phyloP scores from a whole-genome alignment of 2,888 invertebrate species.

The Incurvaria masculella region DNA sequence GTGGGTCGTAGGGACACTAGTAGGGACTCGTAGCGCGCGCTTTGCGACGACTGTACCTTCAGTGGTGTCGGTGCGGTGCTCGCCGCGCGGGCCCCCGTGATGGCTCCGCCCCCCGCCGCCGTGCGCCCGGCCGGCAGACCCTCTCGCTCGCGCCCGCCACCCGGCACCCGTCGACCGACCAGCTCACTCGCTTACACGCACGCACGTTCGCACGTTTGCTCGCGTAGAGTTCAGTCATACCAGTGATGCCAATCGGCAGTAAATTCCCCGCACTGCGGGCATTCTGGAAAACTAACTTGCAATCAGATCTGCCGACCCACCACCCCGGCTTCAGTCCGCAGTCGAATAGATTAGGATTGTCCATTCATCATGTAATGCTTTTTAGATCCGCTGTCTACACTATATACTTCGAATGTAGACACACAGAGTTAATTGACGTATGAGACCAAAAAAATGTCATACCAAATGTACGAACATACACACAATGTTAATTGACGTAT shows the following conservation, averaged over 20 bases:
- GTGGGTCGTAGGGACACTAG: no score
- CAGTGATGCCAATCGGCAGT: slow-evolving; percentile 13
- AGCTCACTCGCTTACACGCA: background rate
- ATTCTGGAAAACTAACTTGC: slow-evolving; percentile 5
- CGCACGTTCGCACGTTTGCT: no score
- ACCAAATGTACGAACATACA: no score
- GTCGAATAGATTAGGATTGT: no score
- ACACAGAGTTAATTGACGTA: no score
- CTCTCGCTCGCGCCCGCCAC: slow-evolving; percentile 5
- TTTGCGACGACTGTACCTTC: slow-evolving; percentile 13
- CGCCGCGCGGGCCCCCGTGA: background rate
- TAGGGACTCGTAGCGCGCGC: slow-evolving; percentile 9
- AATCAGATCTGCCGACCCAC: slow-evolving; percentile 5
- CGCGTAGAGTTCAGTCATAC: slow-evolving; percentile 17
- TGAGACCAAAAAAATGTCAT: no score
- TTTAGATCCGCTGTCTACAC: no score
- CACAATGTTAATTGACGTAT: no score
- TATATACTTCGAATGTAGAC: no score
- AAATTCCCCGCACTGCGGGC: slow-evolving; percentile 9
- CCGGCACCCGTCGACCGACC: background rate
- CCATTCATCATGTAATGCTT: no score
- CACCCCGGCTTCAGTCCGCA: no score
- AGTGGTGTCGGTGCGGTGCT: slow-evolving; percentile 3
- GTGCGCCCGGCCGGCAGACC: slow-evolving; percentile 12
- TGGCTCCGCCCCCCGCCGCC: slow-evolving; percentile 6